These are phyloP conservation scores for Archips xylosteana DNA, from an alignment of 2,888 invertebrate genomes.

Conservation along the genomic window DNA sequence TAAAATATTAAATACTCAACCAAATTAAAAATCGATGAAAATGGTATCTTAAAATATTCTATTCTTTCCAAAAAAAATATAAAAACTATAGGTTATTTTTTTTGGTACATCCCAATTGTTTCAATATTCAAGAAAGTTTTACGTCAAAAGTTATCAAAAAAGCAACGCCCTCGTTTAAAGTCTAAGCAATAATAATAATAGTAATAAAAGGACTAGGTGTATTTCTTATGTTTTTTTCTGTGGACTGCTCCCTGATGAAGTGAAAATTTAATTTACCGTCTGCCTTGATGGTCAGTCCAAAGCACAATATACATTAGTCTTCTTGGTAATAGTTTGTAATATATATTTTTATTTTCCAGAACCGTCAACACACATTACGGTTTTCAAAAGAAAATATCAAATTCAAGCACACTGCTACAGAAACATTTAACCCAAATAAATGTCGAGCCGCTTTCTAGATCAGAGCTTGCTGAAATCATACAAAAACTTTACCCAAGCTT, in stretches of 20 bases:
- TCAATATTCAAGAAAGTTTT: no score
- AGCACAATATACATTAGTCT: background rate
- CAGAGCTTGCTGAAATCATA: constrained; percentile 91
- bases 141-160: no score
- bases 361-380: constrained; percentile 86
- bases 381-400: constrained; percentile 87
- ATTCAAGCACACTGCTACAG: constrained; percentile 89
- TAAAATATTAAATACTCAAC: no score
- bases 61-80: no score
- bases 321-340: background rate
- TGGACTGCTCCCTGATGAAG: background rate
- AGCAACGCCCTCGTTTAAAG: no score
- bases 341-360: constrained; percentile 68
- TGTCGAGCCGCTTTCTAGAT: constrained; percentile 90
- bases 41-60: no score
- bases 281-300: background rate
- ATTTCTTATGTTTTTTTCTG: no score
- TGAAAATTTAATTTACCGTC: background rate
- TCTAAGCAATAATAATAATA: no score
- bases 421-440: constrained; percentile 93
- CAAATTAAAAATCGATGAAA: no score
- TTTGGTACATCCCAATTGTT: no score
- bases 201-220: no score
- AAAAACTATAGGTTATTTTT: no score
- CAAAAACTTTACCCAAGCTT: constrained; percentile 89